These are phyloP conservation scores for Ictalurus furcatus DNA, from an alignment of 2,113 vertebrate species.

Conservation along the genomic window DNA sequence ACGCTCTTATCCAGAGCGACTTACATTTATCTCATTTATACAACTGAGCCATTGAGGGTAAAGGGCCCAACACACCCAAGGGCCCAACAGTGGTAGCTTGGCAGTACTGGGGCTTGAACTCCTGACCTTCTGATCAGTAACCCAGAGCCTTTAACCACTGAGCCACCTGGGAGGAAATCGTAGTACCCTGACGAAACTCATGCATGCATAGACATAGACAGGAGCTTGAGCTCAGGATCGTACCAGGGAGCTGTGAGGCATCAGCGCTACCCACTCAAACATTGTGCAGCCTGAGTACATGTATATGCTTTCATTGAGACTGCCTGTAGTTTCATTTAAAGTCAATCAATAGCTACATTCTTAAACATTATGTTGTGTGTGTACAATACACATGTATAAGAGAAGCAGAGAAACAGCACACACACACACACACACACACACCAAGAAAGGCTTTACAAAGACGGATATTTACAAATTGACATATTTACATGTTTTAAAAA, in stretches of 20 bases:
- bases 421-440: background rate
- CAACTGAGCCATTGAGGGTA: too few relatives aligned
- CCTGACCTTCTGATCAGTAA: too few relatives aligned
- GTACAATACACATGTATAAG: background rate
- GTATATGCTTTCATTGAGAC: background rate
- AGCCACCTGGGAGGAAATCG: background rate
- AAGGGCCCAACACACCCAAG: too few relatives aligned
- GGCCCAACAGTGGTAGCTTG: too few relatives aligned
- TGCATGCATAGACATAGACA: background rate
- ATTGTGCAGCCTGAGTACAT: background rate
- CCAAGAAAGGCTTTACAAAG: background rate
- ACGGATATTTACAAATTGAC: too few relatives aligned
- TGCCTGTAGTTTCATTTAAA: background rate
- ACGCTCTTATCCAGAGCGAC: too few relatives aligned
- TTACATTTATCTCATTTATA: too few relatives aligned
- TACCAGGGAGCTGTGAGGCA: background rate
- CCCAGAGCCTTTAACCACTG: too few relatives aligned
- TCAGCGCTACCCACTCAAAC: background rate
- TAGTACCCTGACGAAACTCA: background rate
- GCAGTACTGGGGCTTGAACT: too few relatives aligned
- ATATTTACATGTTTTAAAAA: too few relatives aligned
- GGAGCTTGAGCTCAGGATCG: background rate
- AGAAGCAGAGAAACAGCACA: background rate
- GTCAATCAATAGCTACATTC: background rate
- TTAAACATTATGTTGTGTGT: background rate